Evolutionary conservation across 2,797 vertebrate species (phyloP), one percentile per base, ranked within the genome.

Genomic region (Sorex maritimensis): DNA sequence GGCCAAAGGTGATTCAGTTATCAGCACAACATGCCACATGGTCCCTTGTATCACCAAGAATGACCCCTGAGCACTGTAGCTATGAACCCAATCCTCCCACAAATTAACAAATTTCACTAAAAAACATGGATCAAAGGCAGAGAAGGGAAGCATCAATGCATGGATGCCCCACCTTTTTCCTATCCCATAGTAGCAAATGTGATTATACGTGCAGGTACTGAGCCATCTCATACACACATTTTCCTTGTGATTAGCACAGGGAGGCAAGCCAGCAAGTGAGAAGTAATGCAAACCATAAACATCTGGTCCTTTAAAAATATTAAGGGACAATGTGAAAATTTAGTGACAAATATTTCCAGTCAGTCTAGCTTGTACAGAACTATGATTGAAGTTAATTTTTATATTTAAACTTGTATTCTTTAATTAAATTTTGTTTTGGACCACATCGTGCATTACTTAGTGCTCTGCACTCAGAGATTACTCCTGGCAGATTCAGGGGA

Each of bases 221-320:
- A 92, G 38, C 68, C 79, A 73, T 85, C 79, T 34, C 41, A 6
- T 46, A 77, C 41, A 89, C 88, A 84, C 65, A 28, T 71, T 92
- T 92, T 95, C 88, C 94, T 94, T 89, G 61, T 78, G 90, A 92
- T 44, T 94, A 86, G 74, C 23, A 19, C 75, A 41, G 71, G 96
- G 74, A 83, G n/a, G n/a, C 30, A 65, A 71, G 79, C 91, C 91
- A 38, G 71, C 90, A 52, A 81, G 55, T 81, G 88, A 85, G 94
- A 94, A 81, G 89, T 91, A 90, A 94, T 4, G n/a, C 75, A 96
- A 96, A 93, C 82, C 92, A 89, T 93, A 96, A 96, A 96, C 83
- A 92, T 81, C 88, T 81, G 87, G 88, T 95, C 67, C 92, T 96
- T 92, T 92, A 91, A 84, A 81, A 44, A 93, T 86, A 72, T 63